Evolutionary conservation across 53 echinoderm and acorn worm species (phyloP).

Genomic region (Actinopyga echinites): DNA sequence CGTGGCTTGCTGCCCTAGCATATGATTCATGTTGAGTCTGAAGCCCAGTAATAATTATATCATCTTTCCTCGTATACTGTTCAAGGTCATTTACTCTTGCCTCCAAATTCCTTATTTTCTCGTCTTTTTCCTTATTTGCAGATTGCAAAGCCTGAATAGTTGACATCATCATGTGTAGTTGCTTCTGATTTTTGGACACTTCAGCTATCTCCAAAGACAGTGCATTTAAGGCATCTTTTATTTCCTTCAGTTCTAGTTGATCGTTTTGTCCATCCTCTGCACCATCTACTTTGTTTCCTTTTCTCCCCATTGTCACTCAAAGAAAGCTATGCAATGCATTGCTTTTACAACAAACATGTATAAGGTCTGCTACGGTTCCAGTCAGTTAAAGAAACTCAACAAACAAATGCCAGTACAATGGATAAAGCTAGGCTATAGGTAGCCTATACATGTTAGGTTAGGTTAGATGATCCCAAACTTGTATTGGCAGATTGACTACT

Average conservation of each 20-base stretch:
- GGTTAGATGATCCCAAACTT: too few species aligned
- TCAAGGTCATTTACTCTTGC: neutral
- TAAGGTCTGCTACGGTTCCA: too few species aligned
- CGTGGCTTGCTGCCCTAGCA: neutral
- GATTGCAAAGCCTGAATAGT: neutral
- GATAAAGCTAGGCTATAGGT: too few species aligned
- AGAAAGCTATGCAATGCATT: too few species aligned
- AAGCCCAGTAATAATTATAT: neutral
- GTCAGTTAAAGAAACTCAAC: too few species aligned
- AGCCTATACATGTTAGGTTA: too few species aligned
- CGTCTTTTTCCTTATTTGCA: neutral
- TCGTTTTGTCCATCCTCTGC: neutral
- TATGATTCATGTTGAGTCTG: neutral
- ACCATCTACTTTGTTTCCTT: neutral
- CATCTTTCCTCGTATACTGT: neutral
- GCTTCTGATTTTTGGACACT: neutral
- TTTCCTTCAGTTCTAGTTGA: neutral
- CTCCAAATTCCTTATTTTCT: neutral
- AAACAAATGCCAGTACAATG: too few species aligned
- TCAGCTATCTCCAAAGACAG: neutral
- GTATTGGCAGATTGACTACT: too few species aligned
- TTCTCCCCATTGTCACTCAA: neutral
- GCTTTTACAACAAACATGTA: too few species aligned
- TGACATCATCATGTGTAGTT: neutral
- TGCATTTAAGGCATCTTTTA: neutral